Conservation (phyloP, 2,888 invertebrate species). For the Sepiola atlantica region DNA sequence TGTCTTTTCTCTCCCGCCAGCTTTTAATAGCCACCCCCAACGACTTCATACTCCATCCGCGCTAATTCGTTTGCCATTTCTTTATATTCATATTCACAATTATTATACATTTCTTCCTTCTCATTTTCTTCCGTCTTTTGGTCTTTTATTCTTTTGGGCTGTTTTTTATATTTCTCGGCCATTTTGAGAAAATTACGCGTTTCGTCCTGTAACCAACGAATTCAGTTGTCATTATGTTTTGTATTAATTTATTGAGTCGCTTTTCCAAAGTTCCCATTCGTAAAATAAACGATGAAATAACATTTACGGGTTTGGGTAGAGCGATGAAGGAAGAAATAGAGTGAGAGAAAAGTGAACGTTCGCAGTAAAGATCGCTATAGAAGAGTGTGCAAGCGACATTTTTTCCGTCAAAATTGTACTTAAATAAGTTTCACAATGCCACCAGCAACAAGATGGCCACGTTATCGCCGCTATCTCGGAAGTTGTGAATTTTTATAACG, state of each 20-base stretch:
- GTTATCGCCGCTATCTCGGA: background rate
- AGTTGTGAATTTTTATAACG: background rate
- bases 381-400: background rate
- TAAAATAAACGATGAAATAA: slow-evolving; percentile 32
- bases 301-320: background rate
- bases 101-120: background rate
- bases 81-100: background rate
- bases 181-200: slow-evolving; percentile 9
- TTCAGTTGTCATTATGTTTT: background rate
- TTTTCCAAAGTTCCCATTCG: slow-evolving; percentile 8
- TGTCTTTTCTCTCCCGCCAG: background rate
- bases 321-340: background rate
- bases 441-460: background rate
- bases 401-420: background rate
- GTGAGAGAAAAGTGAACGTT: background rate
- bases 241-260: slow-evolving; percentile 4
- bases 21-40: background rate
- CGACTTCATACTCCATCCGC: background rate
- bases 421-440: background rate
- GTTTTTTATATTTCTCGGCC: background rate
- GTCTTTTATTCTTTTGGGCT: too few relatives aligned
- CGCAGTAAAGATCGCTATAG: background rate
- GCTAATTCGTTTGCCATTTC: slow-evolving; percentile 32
- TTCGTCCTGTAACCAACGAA: background rate
- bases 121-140: background rate